phyloP scores from a whole-genome alignment of 2,797 vertebrate species.

The Sebastes umbrosus region DNA sequence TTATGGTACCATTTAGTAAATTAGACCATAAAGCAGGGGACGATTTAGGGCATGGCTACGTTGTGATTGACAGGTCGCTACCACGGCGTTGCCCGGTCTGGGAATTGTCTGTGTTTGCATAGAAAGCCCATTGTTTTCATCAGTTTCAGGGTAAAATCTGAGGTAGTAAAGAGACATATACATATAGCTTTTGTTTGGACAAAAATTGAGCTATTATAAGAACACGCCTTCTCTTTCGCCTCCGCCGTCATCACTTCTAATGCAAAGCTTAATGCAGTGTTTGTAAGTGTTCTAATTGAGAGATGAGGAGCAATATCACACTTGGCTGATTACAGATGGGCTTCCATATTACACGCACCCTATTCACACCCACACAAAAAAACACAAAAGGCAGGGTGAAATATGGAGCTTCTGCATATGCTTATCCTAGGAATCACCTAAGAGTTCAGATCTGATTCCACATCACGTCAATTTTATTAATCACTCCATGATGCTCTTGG shows the following conservation, averaged over 20 bases:
- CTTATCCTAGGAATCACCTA: slow-evolving; percentile 36
- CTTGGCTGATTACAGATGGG: slow-evolving; percentile 74
- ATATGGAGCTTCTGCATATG: slow-evolving; percentile 31
- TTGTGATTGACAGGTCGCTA: too few relatives aligned
- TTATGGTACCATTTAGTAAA: too few relatives aligned
- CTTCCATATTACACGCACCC: slow-evolving; percentile 42
- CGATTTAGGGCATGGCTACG: accelerated
- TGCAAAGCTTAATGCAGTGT: slow-evolving; percentile 42
- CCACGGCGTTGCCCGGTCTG: too few relatives aligned
- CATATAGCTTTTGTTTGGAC: neutral
- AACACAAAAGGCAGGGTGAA: slow-evolving; percentile 43
- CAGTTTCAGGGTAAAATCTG: slow-evolving; percentile 4
- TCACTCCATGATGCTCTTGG: slow-evolving; percentile 5
- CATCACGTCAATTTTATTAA: slow-evolving; percentile 23
- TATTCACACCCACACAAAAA: slow-evolving; percentile 43
- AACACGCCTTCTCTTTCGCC: slow-evolving; percentile 25
- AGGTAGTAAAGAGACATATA: slow-evolving; percentile 11
- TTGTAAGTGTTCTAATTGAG: slow-evolving; percentile 72
- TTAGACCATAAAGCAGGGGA: too few relatives aligned
- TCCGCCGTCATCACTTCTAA: slow-evolving; percentile 26
- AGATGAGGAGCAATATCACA: slow-evolving; percentile 77
- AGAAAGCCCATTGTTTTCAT: neutral
- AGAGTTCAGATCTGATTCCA: slow-evolving; percentile 29
- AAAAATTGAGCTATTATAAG: slow-evolving; percentile 46
- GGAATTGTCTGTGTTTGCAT: neutral